Evolutionary conservation across 2,888 invertebrate genomes (phyloP), one percentile per base, ranked within the genome.

Genomic region (Chelonus formosanus): DNA sequence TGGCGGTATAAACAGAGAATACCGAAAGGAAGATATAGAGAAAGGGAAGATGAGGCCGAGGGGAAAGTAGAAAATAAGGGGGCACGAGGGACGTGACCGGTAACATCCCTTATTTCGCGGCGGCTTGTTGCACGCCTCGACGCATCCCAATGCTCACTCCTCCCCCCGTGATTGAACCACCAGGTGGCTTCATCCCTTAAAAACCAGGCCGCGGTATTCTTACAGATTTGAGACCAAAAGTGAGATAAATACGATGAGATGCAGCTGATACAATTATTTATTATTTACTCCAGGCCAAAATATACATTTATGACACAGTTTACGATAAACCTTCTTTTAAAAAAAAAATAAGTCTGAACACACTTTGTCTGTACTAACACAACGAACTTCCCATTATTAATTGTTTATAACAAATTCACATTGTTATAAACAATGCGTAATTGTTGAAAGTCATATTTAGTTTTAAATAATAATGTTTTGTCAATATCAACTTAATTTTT

Each of bases 111-210:
- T 80, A 81, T 79, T 79, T 78, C 78, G 79, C 75, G 81, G 80
- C 80, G 73, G 79, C 79, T 81, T 79, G 74, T 82, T 82, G 81
- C 79, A 83, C 80, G 83, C 81, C 75, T 83, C 81, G 79, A 67
- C 79, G 83, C 77, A 80, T 79, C 73, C 81, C 78, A 84, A 84
- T 83, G 73, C 67, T 69, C 67, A 58, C 79, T 81, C 81, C 62
- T 61, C 61, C 63, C 66, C 67, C 53, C 44, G 63, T 63, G 69
- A 64, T 67, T 31, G 57, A 65, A 44, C 68, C 67, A 77, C 79
- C 78, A 78, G 79, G 79, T 79, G 79, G 76, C 74, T 75, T 74
- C 72, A 71, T 71, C 70, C 71, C 69, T 71, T 70, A 65, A 69
- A 72, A 72, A 71, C 55, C 63, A 48, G 52, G 44, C 65, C 50